Evolutionary conservation across 2,113 vertebrate species (phyloP).

Genomic region (Callionymus lyra): DNA sequence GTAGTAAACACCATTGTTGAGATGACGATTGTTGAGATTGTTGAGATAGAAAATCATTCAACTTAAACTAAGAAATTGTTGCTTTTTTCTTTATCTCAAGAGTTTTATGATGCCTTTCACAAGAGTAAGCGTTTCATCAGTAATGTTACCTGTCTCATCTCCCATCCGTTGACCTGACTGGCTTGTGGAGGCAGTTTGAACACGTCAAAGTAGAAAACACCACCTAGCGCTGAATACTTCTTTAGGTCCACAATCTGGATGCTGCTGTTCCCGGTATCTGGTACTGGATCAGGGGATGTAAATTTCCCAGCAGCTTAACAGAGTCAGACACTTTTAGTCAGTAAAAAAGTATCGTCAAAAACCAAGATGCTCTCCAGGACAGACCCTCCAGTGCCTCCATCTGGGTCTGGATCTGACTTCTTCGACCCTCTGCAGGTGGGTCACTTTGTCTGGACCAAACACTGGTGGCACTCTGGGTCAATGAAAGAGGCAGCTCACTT

Average conservation of each 20-base stretch:
- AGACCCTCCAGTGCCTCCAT: slow-evolving; percentile 29
- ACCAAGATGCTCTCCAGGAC: background rate
- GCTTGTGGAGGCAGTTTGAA: slow-evolving; percentile 76
- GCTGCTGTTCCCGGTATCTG: background rate
- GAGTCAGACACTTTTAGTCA: background rate
- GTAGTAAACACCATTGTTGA: too few species aligned
- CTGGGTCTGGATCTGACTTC: slow-evolving; percentile 33
- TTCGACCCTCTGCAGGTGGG: slow-evolving; percentile 10
- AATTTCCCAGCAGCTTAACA: background rate
- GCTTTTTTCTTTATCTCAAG: too few species aligned
- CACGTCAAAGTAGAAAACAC: slow-evolving; percentile 72
- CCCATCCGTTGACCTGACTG: slow-evolving; percentile 65
- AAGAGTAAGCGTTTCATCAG: too few species aligned
- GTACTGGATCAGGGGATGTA: background rate
- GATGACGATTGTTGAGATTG: too few species aligned
- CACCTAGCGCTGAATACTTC: slow-evolving; percentile 71
- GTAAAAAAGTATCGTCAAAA: background rate
- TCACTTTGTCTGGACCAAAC: slow-evolving; percentile 8
- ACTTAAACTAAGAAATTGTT: too few species aligned
- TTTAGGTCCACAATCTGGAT: slow-evolving; percentile 63
- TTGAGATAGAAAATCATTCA: too few species aligned
- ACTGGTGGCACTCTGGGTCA: slow-evolving; percentile 44
- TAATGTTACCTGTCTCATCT: slow-evolving; percentile 70
- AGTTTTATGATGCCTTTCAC: too few species aligned
- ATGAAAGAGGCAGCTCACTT: background rate